Conservation (phyloP, 53 echinoderm and acorn worm genomes). For the Apostichopus leukothele region DNA sequence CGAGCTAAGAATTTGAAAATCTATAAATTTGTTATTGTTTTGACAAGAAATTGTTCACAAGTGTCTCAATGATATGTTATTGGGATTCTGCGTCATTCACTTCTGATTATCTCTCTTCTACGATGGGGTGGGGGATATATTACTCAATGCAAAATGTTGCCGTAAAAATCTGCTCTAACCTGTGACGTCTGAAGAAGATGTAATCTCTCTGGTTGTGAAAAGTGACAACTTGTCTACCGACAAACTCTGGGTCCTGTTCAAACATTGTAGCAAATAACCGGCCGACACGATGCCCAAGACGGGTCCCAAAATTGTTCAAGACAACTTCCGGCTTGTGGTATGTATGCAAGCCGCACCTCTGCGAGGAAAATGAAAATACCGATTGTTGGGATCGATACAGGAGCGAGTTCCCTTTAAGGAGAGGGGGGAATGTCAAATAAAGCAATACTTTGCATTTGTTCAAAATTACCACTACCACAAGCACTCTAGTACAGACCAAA, state of each 20-base stretch:
- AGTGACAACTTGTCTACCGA: conserved; percentile 84
- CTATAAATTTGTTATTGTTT: too few relatives aligned
- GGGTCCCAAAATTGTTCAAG: conserved; percentile 95
- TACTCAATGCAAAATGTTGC: neutral
- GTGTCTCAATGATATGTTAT: too few relatives aligned
- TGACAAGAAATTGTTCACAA: too few relatives aligned
- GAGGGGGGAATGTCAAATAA: too few relatives aligned
- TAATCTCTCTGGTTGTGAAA: conserved; percentile 98
- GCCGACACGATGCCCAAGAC: conserved; percentile 86
- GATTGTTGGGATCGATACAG: too few relatives aligned
- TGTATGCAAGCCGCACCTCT: conserved; percentile 77
- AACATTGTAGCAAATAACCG: conserved; percentile 85
- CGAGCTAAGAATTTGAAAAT: too few relatives aligned
- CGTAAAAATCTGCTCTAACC: conserved; percentile 50
- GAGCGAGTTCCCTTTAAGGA: too few relatives aligned
- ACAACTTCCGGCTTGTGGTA: conserved; percentile 83
- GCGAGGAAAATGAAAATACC: neutral
- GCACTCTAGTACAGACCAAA: too few relatives aligned
- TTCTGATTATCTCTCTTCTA: too few relatives aligned
- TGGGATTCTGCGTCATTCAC: too few relatives aligned
- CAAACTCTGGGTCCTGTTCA: conserved; percentile 92
- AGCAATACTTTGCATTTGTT: too few relatives aligned
- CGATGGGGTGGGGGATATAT: neutral
- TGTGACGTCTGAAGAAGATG: conserved; percentile 95
- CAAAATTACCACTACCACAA: too few relatives aligned